Base-by-base conservation (phyloP, 2,113 vertebrate genomes). In the Variabilichromis moorii region DNA sequence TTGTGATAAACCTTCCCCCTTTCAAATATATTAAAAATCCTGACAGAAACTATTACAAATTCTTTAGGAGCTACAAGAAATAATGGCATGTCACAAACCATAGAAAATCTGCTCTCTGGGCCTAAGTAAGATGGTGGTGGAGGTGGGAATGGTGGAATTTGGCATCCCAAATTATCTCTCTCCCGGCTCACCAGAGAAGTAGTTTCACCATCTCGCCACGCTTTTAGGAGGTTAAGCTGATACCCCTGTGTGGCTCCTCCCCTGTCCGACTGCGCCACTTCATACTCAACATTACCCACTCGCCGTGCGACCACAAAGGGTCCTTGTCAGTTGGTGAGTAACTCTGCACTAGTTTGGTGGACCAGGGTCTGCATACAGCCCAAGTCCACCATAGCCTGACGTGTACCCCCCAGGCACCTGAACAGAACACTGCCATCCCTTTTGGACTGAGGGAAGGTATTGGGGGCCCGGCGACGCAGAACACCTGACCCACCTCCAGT, bases 21-120 rank as follows among this genome's bases (percentile, higher is more conserved):
- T 33, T 35, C 31, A 24, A 24, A 24, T 24, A 24, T 24, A 24
- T 24, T 24, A 24, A n/a, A n/a, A 66, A 19, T 37, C 31, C 5
- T n/a, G 19, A 35, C 9, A 35, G 28, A 31, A 63, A 19, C 6
- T 14, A 16, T n/a, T n/a, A n/a, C n/a, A n/a, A n/a, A n/a, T n/a
- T n/a, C n/a, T n/a, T n/a, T n/a, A n/a, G n/a, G n/a, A n/a, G n/a
- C n/a, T n/a, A n/a, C 24, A 57, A 28, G 54, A 57, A 57, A 57
- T 57, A 57, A 57, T 14, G 24, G 12, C 24, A 57, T 0, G 54
- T 57, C 54, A 57, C 0, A 57, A 57, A 57, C 24, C 54, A 28
- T n/a, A n/a, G n/a, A n/a, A n/a, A 59, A 59, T 0, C 21, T 14
- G 24, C 54, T 14, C 21, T 26, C 0, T 26, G 21, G 54, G 54